phyloP scores from a whole-genome alignment of 2,113 vertebrate genomes.

The Mugil cephalus region DNA sequence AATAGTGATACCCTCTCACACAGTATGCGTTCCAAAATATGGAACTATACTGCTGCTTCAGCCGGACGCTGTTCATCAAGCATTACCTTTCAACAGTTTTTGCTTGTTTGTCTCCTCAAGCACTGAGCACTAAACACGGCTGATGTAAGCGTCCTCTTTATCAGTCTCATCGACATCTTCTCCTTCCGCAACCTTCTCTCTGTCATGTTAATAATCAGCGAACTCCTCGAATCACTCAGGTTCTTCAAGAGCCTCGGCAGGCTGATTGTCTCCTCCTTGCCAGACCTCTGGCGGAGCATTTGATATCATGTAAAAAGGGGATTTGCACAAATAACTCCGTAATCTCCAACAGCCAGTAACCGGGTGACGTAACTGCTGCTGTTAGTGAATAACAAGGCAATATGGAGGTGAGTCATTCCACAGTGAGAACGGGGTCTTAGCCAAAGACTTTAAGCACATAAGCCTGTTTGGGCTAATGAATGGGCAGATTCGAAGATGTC shows the following conservation, averaged over 20 bases:
- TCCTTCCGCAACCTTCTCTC: conserved; percentile 18
- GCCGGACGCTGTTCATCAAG: too few species aligned
- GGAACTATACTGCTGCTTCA: too few species aligned
- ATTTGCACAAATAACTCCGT: conserved; percentile 78
- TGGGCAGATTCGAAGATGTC: conserved; percentile 72
- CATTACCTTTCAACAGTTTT: background rate
- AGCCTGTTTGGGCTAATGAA: conserved; percentile 82
- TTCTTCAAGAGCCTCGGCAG: conserved; percentile 32
- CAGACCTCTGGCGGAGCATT: conserved; percentile 64
- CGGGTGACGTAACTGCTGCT: conserved; percentile 80
- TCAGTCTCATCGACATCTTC: conserved; percentile 31
- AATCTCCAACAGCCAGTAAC: conserved; percentile 76
- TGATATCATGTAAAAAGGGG: conserved; percentile 76
- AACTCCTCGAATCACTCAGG: conserved; percentile 40
- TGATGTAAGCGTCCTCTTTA: conserved; percentile 64
- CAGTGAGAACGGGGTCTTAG: conserved; percentile 75
- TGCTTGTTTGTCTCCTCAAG: conserved; percentile 37
- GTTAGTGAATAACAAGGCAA: conserved; percentile 77
- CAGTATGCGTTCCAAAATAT: too few species aligned
- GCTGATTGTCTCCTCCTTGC: conserved; percentile 46
- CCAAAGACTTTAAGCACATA: conserved; percentile 82
- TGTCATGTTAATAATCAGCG: conserved; percentile 21
- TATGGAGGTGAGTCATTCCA: conserved; percentile 81
- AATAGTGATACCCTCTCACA: too few species aligned
- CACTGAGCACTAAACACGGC: conserved; percentile 23